Percentiles rank a stretch among this genome's conserved stretches.
Evolutionary conservation across 2,797 vertebrate species (phyloP).

Genomic region (Microcaecilia unicolor): DNA sequence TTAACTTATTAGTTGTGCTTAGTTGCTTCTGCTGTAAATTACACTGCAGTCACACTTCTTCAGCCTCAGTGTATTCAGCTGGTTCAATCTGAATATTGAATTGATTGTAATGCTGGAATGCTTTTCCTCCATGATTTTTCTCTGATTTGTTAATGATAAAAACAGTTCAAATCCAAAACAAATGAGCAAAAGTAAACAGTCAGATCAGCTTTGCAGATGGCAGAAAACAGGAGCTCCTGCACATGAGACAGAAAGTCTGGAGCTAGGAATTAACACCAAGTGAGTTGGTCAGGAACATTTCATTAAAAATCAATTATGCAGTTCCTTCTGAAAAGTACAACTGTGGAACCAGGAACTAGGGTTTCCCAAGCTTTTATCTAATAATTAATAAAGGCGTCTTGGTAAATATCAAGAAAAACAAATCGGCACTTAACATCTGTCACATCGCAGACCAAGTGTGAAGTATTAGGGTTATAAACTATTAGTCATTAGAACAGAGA

Average conservation of each 20-base stretch:
- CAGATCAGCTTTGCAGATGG: constrained; percentile 9
- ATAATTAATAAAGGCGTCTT: constrained; percentile 13
- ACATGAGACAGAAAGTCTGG: constrained; percentile 8
- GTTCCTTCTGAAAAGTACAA: constrained; percentile 15
- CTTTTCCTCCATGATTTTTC: too few relatives aligned
- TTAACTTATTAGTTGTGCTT: too few relatives aligned
- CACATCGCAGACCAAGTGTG: constrained; percentile 15
- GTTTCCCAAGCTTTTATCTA: constrained; percentile 10
- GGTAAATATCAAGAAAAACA: constrained; percentile 15
- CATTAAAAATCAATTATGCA: not conserved
- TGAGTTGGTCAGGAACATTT: constrained; percentile 14
- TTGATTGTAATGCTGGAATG: too few relatives aligned
- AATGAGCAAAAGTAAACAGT: not conserved
- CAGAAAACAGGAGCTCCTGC: not conserved
- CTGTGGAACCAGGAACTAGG: not conserved
- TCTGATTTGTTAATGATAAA: too few relatives aligned
- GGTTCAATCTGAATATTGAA: too few relatives aligned
- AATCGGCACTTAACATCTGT: constrained; percentile 1
- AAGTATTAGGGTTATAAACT: constrained; percentile 10
- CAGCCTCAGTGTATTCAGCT: too few relatives aligned
- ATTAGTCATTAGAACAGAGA: constrained; percentile 30
- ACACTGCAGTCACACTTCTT: too few relatives aligned
- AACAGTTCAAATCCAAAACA: not conserved
- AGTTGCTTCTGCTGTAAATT: too few relatives aligned
- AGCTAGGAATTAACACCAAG: constrained; percentile 21